These are phyloP conservation scores for Orthonevra nobilis DNA, from an alignment of 2,888 invertebrate species.

Conservation along the genomic window DNA sequence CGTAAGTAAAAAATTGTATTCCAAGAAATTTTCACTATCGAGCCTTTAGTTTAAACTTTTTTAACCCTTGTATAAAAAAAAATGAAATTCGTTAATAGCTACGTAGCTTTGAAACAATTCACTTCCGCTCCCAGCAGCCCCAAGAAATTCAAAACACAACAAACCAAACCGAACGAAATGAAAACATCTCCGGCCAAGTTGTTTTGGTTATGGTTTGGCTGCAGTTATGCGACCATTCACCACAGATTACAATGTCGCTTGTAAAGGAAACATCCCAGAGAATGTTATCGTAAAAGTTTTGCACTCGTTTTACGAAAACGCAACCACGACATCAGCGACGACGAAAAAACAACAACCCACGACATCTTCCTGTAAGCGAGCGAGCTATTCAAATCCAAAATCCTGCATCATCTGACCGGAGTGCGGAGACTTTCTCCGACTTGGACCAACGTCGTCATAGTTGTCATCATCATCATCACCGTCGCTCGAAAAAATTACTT, in stretches of 20 bases:
- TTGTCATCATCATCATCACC: conserved; percentile 45
- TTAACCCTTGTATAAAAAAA: no score
- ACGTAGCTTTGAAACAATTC: no score
- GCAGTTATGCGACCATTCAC: conserved; percentile 45
- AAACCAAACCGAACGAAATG: conserved; percentile 19
- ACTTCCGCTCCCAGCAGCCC: background rate
- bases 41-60: no score
- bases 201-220: conserved; percentile 48
- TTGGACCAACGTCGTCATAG: conserved; percentile 31
- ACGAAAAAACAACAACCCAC: conserved; percentile 53
- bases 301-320: conserved; percentile 15
- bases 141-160: conserved; percentile 34
- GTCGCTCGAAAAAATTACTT: conserved; percentile 52
- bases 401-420: conserved; percentile 52
- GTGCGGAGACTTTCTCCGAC: conserved; percentile 59
- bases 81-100: no score
- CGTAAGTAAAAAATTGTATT: no score
- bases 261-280: conserved; percentile 60
- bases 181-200: conserved; percentile 19
- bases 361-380: conserved; percentile 62
- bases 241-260: conserved; percentile 62
- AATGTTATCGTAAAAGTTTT: conserved; percentile 69
- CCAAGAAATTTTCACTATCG: no score
- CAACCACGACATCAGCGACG: conserved; percentile 10
- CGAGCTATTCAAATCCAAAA: conserved; percentile 58